Conservation (phyloP, 2,888 invertebrate genomes). For the Plebejus anna region DNA sequence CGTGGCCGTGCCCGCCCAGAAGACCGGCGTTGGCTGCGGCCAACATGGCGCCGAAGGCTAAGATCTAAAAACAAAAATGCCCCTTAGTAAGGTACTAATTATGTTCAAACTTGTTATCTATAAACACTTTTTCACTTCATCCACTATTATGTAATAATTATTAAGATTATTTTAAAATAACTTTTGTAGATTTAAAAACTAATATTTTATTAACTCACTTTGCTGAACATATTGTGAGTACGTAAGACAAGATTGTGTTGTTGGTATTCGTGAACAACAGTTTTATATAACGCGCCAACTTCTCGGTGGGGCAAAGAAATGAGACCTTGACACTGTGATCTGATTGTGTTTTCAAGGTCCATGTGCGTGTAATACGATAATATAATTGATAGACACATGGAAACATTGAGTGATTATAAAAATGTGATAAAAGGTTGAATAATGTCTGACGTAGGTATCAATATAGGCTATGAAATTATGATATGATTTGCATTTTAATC, state of each 20-base stretch:
- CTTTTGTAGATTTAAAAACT: background rate
- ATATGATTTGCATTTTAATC: no score
- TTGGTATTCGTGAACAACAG: background rate
- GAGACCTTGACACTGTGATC: constrained; percentile 58
- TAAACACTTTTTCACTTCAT: background rate
- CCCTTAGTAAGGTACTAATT: background rate
- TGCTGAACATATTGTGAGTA: constrained; percentile 62
- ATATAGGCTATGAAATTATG: background rate
- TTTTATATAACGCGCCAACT: constrained; percentile 24
- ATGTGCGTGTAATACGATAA: constrained; percentile 39
- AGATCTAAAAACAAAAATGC: constrained; percentile 41
- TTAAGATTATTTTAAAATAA: background rate
- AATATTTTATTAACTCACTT: constrained; percentile 49
- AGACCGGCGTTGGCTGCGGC: constrained; percentile 58
- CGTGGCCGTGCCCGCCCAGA: constrained; percentile 47
- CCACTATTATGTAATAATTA: background rate
- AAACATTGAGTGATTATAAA: background rate
- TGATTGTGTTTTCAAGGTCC: constrained; percentile 55
- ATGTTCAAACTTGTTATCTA: background rate
- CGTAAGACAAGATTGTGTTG: constrained; percentile 5
- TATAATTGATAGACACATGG: constrained; percentile 4
- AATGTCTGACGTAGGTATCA: no score
- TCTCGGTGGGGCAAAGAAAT: constrained; percentile 59
- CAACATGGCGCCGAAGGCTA: constrained; percentile 44
- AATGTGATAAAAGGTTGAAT: background rate